phyloP scores from a whole-genome alignment of 2,113 vertebrate species.

The Chloebia gouldiae region DNA sequence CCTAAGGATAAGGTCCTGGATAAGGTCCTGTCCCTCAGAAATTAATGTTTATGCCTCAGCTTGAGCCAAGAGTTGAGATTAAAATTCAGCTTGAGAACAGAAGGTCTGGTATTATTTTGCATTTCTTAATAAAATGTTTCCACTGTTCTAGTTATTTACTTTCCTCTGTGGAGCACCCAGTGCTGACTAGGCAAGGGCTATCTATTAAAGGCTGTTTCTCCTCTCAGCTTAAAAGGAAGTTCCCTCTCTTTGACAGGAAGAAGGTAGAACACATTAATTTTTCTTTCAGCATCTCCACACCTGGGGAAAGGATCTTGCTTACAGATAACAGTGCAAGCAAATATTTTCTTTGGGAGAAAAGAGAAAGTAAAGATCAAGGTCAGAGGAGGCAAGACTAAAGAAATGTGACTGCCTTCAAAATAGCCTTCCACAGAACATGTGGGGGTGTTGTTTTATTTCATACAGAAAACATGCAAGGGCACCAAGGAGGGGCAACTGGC shows the following conservation, averaged over 20 bases:
- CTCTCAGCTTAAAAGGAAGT: slow-evolving; percentile 42
- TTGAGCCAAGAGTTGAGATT: slow-evolving; percentile 6
- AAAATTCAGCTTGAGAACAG: slow-evolving; percentile 35
- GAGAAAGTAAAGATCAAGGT: slow-evolving; percentile 73
- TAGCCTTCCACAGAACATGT: slow-evolving; percentile 65
- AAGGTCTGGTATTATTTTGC: slow-evolving; percentile 38
- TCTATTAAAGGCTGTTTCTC: slow-evolving; percentile 47
- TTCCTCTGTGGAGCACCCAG: slow-evolving; percentile 20
- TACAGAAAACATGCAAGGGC: slow-evolving; percentile 63
- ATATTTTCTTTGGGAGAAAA: slow-evolving; percentile 72
- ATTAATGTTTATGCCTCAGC: neutral
- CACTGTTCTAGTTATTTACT: slow-evolving; percentile 33
- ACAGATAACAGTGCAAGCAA: slow-evolving; percentile 72
- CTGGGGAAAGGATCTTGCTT: slow-evolving; percentile 70
- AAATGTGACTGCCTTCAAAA: slow-evolving; percentile 26
- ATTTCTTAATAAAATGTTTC: slow-evolving; percentile 53
- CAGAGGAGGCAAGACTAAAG: slow-evolving; percentile 61
- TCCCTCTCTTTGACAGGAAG: slow-evolving; percentile 10
- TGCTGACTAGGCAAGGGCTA: slow-evolving; percentile 62
- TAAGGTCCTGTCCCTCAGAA: neutral
- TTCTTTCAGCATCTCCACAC: slow-evolving; percentile 65
- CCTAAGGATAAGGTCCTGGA: neutral
- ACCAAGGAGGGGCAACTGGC: slow-evolving; percentile 41
- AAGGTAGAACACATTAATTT: slow-evolving; percentile 60
- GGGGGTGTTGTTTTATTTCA: slow-evolving; percentile 62